A percentile compares a stretch with the other conserved stretches of the same genome.
These are phyloP conservation scores for Drosophila meridionalis DNA, from an alignment of 2,888 invertebrate species.

Conservation along the genomic window DNA sequence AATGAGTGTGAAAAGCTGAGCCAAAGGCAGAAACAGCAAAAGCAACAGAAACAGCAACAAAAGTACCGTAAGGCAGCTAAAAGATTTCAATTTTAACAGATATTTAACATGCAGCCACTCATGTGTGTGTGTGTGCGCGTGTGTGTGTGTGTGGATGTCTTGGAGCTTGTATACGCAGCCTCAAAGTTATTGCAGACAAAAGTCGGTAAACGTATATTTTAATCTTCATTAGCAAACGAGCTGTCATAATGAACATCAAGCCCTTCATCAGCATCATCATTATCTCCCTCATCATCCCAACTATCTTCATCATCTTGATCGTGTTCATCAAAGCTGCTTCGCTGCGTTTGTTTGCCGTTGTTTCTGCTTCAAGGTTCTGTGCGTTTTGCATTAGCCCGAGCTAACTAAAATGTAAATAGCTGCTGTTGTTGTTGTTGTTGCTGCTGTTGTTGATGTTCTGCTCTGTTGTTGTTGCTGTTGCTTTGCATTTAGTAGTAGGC, in stretches of 20 bases:
- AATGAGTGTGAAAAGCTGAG: conserved; percentile 68
- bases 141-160: conserved; percentile 12
- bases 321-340: conserved; percentile 29
- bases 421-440: conserved; percentile 15
- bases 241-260: conserved; percentile 23
- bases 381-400: conserved; percentile 71
- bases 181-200: conserved; percentile 23
- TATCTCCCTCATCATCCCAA: conserved; percentile 13
- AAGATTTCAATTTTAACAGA: conserved; percentile 69
- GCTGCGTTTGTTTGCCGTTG: conserved; percentile 68
- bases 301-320: conserved; percentile 17
- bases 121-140: conserved; percentile 18
- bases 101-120: conserved; percentile 64
- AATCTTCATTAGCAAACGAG: conserved; percentile 31
- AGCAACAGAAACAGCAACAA: conserved; percentile 13
- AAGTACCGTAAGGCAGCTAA: conserved; percentile 65
- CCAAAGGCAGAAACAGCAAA: neutral
- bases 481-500: conserved; percentile 38
- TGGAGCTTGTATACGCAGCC: conserved; percentile 11
- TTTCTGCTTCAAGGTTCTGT: conserved; percentile 74
- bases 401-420: conserved; percentile 56
- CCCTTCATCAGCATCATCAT: conserved; percentile 23
- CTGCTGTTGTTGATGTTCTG: conserved; percentile 5
- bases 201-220: conserved; percentile 54
- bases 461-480: conserved; percentile 10